These are phyloP conservation scores for Benitochromis conjunctus DNA, from an alignment of 2,113 vertebrate species.

Conservation along the genomic window DNA sequence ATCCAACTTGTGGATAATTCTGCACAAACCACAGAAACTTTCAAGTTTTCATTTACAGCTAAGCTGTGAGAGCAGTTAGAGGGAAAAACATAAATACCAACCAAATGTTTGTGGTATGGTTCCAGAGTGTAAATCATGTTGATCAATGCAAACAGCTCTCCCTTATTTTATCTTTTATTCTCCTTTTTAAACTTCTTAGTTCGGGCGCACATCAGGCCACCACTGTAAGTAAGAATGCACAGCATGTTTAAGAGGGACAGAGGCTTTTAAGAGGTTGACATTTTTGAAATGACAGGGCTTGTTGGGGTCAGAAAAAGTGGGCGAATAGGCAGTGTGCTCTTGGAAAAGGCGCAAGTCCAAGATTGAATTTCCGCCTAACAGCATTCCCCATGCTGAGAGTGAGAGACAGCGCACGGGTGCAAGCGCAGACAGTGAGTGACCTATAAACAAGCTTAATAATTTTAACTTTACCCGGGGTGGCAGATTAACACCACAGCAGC, in stretches of 20 bases:
- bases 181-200: background rate
- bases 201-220: background rate
- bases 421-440: conserved; percentile 47
- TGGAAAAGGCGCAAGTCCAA: background rate
- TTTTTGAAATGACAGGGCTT: background rate
- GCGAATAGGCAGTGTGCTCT: background rate
- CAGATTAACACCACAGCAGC: conserved; percentile 41
- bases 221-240: background rate
- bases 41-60: background rate
- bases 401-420: conserved; percentile 20
- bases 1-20: background rate
- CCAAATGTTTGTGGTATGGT: background rate
- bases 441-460: conserved; percentile 55
- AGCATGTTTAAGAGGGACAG: conserved; percentile 13
- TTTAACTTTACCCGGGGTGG: conserved; percentile 12
- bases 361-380: conserved; percentile 77
- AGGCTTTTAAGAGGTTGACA: background rate
- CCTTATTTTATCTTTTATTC: background rate
- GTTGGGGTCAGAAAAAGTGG: background rate
- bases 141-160: background rate
- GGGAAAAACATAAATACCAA: background rate
- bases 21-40: background rate
- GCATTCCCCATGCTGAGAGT: conserved; percentile 60
- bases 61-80: background rate
- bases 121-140: background rate